Percentiles rank a stretch among this genome's conserved stretches.
Conservation (phyloP, 2,888 invertebrate genomes). For the Patella ulyssiponensis region DNA sequence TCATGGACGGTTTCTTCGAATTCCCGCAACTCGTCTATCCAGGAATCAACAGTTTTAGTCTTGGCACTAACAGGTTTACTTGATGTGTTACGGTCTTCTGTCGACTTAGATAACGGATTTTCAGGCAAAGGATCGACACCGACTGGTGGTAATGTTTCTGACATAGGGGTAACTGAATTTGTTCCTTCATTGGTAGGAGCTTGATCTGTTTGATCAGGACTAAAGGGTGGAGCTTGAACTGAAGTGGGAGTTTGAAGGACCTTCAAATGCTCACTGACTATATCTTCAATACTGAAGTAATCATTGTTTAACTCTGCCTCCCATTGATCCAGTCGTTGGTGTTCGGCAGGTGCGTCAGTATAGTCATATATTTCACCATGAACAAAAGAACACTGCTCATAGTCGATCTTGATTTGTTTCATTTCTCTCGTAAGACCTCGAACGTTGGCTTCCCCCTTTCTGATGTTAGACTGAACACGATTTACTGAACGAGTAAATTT, state of each 20-base stretch:
- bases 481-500: background rate
- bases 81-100: too few species aligned
- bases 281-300: background rate
- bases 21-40: slow-evolving; percentile 15
- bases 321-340: background rate
- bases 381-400: slow-evolving; percentile 4
- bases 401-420: background rate
- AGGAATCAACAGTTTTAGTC: background rate
- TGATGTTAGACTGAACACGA: background rate
- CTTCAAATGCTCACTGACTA: background rate
- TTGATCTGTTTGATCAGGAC: too few species aligned
- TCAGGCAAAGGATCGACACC: too few species aligned
- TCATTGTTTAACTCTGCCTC: background rate
- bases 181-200: too few species aligned
- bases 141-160: too few species aligned
- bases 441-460: background rate
- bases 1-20: slow-evolving; percentile 8
- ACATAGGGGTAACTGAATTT: too few species aligned
- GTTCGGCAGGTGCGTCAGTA: background rate
- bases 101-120: too few species aligned
- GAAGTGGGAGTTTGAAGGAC: background rate
- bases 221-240: too few species aligned
- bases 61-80: background rate
- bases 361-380: background rate
- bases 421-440: background rate